Conservation (phyloP, 2,113 vertebrate species). For the Uria aalge region DNA sequence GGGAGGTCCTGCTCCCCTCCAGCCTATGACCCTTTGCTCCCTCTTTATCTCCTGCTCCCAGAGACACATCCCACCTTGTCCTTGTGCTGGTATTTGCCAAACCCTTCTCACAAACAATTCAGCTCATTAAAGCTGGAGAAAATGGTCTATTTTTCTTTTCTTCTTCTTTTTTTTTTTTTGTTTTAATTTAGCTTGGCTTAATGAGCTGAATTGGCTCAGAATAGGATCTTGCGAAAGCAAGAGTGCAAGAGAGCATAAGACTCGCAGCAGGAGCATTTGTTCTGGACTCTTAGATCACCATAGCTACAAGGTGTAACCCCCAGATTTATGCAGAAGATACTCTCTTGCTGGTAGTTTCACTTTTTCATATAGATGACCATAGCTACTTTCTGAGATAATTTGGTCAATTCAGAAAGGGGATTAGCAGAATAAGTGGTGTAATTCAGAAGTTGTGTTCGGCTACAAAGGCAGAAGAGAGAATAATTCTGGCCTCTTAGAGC, state of each 20-base stretch:
- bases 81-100: neutral
- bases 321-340: neutral
- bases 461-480: neutral
- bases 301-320: neutral
- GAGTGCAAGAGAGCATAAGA: neutral
- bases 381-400: neutral
- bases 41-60: neutral
- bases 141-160: neutral
- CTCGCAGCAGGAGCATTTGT: neutral
- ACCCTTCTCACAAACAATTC: neutral
- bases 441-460: neutral
- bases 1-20: neutral
- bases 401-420: neutral
- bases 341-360: neutral
- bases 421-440: neutral
- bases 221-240: neutral
- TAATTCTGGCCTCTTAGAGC: neutral
- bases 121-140: neutral
- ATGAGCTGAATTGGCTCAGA: neutral
- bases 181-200: neutral
- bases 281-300: neutral
- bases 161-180: neutral
- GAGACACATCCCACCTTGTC: neutral
- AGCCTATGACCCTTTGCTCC: neutral
- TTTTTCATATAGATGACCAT: neutral